These are phyloP conservation scores for Drosophila watanabei DNA, from an alignment of 1,140 invertebrate species.

Conservation along the genomic window DNA sequence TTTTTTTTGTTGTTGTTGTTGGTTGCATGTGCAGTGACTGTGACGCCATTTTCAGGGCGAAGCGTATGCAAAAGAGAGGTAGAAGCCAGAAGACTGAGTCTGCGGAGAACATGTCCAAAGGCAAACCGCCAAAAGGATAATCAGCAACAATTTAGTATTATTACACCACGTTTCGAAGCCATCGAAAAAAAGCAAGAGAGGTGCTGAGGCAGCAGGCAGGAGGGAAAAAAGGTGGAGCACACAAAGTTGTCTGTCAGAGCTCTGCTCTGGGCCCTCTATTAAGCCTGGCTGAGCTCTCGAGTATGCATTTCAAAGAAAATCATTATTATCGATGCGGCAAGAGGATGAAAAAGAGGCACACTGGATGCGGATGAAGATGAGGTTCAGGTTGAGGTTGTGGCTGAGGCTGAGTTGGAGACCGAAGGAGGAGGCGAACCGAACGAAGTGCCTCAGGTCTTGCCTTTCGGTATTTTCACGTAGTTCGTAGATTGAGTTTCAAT, in stretches of 20 bases:
- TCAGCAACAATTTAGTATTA: conserved; percentile 86
- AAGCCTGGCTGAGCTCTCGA: conserved; percentile 63
- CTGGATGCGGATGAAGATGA: conserved; percentile 11
- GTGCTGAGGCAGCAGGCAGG: background rate
- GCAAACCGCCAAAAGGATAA: conserved; percentile 85
- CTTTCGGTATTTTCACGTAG: conserved; percentile 82
- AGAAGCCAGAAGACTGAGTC: conserved; percentile 37
- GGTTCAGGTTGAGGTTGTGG: conserved; percentile 7
- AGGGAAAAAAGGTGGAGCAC: conserved; percentile 40
- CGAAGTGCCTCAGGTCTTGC: conserved; percentile 36
- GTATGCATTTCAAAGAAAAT: conserved; percentile 85
- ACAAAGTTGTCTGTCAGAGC: conserved; percentile 79
- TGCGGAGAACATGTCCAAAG: conserved; percentile 72
- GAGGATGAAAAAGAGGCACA: conserved; percentile 38
- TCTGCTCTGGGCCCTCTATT: conserved; percentile 48
- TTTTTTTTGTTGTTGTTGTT: conserved; percentile 19
- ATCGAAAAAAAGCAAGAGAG: conserved; percentile 56
- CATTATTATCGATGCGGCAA: conserved; percentile 83
- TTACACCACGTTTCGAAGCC: conserved; percentile 85
- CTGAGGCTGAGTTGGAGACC: background rate
- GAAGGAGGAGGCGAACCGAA: background rate
- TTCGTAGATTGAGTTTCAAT: conserved; percentile 84
- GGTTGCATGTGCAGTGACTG: conserved; percentile 70
- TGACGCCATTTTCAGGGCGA: conserved; percentile 78
- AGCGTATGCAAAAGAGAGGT: conserved; percentile 75